These are phyloP conservation scores for Penelope pileata DNA, from an alignment of 2,113 vertebrate genomes.

Conservation along the genomic window DNA sequence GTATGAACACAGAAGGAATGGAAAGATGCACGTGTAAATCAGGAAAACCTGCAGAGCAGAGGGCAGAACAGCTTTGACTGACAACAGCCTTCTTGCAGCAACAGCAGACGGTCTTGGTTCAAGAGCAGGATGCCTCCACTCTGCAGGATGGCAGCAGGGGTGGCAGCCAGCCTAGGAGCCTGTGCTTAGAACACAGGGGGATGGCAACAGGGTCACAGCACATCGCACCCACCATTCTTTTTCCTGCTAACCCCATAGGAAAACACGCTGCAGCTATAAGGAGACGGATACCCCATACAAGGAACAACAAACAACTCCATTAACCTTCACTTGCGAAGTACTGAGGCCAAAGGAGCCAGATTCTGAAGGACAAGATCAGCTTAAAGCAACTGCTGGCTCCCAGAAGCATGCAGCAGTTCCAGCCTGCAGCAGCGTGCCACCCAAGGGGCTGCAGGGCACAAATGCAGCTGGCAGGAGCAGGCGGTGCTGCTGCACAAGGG, in stretches of 20 bases:
- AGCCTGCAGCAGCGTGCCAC: neutral
- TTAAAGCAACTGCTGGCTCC: neutral
- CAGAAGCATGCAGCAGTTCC: neutral
- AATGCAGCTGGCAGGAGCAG: neutral
- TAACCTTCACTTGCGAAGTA: neutral
- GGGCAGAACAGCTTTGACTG: neutral
- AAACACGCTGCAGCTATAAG: neutral
- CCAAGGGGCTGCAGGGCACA: neutral
- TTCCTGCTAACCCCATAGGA: conserved; percentile 1
- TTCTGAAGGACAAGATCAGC: neutral
- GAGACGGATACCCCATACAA: neutral
- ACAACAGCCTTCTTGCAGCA: neutral
- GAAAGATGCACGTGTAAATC: accelerated
- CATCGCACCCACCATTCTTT: neutral
- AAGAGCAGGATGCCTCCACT: neutral
- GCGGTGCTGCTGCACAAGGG: accelerated
- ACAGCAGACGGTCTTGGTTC: neutral
- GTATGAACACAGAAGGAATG: neutral
- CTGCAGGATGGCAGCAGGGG: neutral
- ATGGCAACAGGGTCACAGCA: neutral
- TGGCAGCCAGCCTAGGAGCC: neutral
- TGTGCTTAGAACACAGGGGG: neutral
- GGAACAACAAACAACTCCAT: neutral
- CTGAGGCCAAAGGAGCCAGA: neutral
- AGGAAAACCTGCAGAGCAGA: neutral